Evolutionary conservation across 1,140 invertebrate species (phyloP).

Genomic region (Sitobion miscanthi): DNA sequence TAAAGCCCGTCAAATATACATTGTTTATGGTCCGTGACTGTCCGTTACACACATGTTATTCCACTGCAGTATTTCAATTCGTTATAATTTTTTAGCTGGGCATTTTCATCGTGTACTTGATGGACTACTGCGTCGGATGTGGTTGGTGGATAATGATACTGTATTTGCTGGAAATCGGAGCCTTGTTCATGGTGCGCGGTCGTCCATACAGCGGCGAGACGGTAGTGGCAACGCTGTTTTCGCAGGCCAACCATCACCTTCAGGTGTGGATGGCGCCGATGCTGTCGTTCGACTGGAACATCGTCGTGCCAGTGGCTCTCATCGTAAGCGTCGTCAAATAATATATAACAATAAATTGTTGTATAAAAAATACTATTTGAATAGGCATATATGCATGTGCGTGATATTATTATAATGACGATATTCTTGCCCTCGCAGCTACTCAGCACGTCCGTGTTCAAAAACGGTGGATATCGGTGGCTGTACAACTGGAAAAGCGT

Average conservation of each 20-base stretch:
- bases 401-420: background rate
- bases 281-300: slow-evolving; percentile 87
- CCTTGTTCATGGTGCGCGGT: slow-evolving; percentile 82
- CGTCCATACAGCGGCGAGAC: slow-evolving; percentile 83
- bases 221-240: slow-evolving; percentile 70
- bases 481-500: slow-evolving; percentile 73
- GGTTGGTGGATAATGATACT: slow-evolving; percentile 85
- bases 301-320: slow-evolving; percentile 78
- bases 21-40: too few species aligned
- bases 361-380: background rate
- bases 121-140: slow-evolving; percentile 82
- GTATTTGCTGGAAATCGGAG: slow-evolving; percentile 77
- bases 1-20: too few species aligned
- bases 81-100: slow-evolving; percentile 68
- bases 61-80: background rate
- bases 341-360: background rate
- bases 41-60: too few species aligned
- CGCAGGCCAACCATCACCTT: slow-evolving; percentile 66
- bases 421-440: slow-evolving; percentile 65
- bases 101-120: slow-evolving; percentile 82
- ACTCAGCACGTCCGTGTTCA: slow-evolving; percentile 78
- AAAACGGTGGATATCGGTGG: slow-evolving; percentile 75
- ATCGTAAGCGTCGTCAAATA: slow-evolving; percentile 67
- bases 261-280: slow-evolving; percentile 72
- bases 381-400: background rate